phyloP scores from a whole-genome alignment of 2,888 invertebrate genomes.

The Zele albiditarsus region DNA sequence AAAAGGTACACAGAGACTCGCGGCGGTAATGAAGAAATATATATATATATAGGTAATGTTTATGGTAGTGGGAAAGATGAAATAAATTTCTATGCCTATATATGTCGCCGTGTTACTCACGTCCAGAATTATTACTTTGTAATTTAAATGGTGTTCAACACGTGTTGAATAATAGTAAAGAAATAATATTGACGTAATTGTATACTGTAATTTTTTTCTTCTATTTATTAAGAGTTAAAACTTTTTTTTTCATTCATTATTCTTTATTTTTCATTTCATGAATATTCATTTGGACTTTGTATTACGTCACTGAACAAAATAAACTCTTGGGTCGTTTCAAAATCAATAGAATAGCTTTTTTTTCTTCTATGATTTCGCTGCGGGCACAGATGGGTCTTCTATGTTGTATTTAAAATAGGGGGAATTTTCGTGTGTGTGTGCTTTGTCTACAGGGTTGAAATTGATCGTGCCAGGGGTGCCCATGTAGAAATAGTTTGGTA shows the following conservation, averaged over 20 bases:
- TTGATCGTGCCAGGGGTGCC: background rate
- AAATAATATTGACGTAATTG: constrained; percentile 7
- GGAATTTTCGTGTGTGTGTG: background rate
- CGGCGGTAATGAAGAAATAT: background rate
- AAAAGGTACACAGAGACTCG: constrained; percentile 48
- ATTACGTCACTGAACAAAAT: background rate
- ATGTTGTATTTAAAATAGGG: background rate
- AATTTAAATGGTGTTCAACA: background rate
- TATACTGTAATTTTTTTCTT: background rate
- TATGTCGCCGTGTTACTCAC: background rate
- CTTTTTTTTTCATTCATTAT: too few species aligned
- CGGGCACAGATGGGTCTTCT: background rate
- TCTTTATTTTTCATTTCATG: background rate
- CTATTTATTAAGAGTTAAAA: too few species aligned
- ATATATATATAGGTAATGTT: background rate
- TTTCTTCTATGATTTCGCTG: background rate
- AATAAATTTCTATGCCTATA: background rate
- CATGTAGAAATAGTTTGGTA: background rate
- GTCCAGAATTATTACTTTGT: background rate
- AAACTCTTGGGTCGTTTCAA: background rate
- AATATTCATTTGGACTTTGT: background rate
- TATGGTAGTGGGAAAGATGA: constrained; percentile 10
- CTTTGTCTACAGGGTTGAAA: background rate
- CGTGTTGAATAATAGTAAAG: background rate
- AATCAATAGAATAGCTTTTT: background rate